Base-by-base conservation (phyloP, 2,797 vertebrate genomes). In the Orientallactaga sibirica region DNA sequence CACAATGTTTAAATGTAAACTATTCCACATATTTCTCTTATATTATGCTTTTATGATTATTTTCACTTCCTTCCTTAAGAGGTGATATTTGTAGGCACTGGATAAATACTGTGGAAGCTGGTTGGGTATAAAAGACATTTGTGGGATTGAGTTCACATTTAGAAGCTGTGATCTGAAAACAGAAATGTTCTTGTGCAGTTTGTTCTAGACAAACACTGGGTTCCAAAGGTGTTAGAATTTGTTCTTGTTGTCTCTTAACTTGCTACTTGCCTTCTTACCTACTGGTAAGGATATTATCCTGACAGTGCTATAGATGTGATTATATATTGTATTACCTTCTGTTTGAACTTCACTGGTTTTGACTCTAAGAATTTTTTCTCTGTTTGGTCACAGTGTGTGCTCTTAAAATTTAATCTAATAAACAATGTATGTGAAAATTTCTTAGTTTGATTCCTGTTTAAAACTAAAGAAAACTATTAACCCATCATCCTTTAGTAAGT, bases 391-490 rank as follows among this genome's bases (percentile, higher is more conserved):
- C 48, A 79, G 67, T 67, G 24, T 9, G 20, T 75, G 7, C 18
- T 79, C 27, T 88, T 92, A 58, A 33, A 68, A 90, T 95, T 94
- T 85, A 85, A 85, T 73, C 15, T 76, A 75, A 12, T 88, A 87
- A 93, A 67, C 8, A 88, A 33, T 66, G 25, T 73, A 24, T 82
- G 68, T 29, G 43, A 90, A 95, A 90, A 88, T 29, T 33, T 24
- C 11, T 84, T 88, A 67, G 18, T 73, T 91, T 95, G 67, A 89
- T 86, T 92, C 33, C 52, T 82, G 10, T 66, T 90, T 87, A 84
- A 94, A 94, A 80, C 8, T 9, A 84, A 93, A 80, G 27, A 84
- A 71, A 94, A 85, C 43, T 89, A 41, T 4, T 43, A 76, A 79
- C 11, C 48, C 88, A 82, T 16, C 20, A 86, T 7, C 9, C 5